A percentile compares a stretch with the other conserved stretches of the same genome.
These are phyloP conservation scores for Muschampia plurimacula DNA, from an alignment of 2,888 invertebrate genomes.

Conservation along the genomic window DNA sequence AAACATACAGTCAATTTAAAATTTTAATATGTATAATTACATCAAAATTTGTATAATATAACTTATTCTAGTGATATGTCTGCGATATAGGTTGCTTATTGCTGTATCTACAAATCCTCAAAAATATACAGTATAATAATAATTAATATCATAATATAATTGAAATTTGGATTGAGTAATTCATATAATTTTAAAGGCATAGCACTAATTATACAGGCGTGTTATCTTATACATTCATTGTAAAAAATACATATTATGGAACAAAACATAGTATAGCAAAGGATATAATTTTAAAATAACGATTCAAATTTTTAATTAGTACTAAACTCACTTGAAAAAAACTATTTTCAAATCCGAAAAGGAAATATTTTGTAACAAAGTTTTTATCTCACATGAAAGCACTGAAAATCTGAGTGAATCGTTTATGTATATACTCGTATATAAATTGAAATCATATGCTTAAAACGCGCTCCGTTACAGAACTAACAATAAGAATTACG, in stretches of 20 bases:
- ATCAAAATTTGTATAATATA: conserved; percentile 55
- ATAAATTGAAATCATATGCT: conserved; percentile 27
- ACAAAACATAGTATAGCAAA: neutral
- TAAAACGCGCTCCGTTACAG: conserved; percentile 60
- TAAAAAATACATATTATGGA: neutral
- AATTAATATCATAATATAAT: conserved; percentile 33
- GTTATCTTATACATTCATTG: neutral
- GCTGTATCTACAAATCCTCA: conserved; percentile 56
- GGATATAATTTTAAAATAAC: neutral
- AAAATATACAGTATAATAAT: conserved; percentile 8
- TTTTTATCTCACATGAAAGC: too few species aligned
- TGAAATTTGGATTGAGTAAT: conserved; percentile 28
- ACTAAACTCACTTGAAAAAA: too few species aligned
- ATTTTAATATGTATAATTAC: conserved; percentile 50
- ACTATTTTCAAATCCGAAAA: too few species aligned
- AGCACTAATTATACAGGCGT: conserved; percentile 17
- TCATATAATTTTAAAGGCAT: conserved; percentile 32
- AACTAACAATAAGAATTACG: conserved; percentile 60
- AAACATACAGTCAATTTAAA: conserved; percentile 20
- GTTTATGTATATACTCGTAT: too few species aligned
- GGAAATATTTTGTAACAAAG: neutral
- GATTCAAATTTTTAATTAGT: neutral
- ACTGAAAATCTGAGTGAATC: too few species aligned
- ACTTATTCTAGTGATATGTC: conserved; percentile 81
- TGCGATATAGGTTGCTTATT: conserved; percentile 78